Conservation (phyloP, 2,113 vertebrate genomes). For the Eclectus roratus region DNA sequence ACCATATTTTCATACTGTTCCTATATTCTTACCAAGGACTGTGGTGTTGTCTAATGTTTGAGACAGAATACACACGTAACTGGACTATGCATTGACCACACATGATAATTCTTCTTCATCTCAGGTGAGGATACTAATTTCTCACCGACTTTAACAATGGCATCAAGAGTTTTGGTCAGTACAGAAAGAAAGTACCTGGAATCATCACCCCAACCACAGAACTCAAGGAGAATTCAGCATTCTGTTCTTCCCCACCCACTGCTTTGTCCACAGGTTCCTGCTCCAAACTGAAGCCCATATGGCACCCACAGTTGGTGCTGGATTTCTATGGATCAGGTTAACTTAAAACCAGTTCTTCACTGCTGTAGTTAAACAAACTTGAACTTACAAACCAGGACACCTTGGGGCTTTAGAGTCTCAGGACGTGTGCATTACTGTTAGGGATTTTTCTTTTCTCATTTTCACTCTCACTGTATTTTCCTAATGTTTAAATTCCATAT, state of each 20-base stretch:
- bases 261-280: background rate
- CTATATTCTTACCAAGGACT: background rate
- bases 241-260: background rate
- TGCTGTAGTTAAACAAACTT: background rate
- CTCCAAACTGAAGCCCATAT: background rate
- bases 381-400: background rate
- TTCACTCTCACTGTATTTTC: background rate
- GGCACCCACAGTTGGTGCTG: background rate
- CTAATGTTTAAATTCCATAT: background rate
- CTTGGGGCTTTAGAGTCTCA: background rate
- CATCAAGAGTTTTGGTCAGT: background rate
- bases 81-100: background rate
- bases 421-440: background rate
- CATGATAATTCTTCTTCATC: background rate
- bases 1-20: background rate
- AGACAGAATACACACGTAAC: background rate
- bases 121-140: background rate
- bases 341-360: background rate
- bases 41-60: fast-evolving
- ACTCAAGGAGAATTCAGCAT: background rate
- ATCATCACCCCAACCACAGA: background rate
- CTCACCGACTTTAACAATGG: background rate
- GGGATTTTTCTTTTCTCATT: background rate
- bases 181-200: background rate
- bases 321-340: background rate